A percentile compares a stretch with the other conserved stretches of the same genome.
Evolutionary conservation across 2,113 vertebrate species (phyloP).

Genomic region (Larimichthys crocea): DNA sequence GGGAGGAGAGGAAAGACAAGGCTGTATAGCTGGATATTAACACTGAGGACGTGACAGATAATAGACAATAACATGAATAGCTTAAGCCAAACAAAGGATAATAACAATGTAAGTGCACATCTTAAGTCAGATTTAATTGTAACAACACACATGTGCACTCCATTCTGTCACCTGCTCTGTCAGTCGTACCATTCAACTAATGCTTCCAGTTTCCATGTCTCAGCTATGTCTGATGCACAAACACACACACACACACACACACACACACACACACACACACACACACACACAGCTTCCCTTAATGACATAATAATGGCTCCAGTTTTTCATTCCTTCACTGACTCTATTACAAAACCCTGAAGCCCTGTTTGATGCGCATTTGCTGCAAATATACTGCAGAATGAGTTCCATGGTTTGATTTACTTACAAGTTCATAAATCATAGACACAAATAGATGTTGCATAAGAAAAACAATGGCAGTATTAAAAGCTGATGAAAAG

Average conservation of each 20-base stretch:
- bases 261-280: not conserved
- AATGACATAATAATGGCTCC: constrained; percentile 9
- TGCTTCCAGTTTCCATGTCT: not conserved
- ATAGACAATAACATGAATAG: not conserved
- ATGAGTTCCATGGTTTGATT: too few species aligned
- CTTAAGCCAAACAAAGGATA: not conserved
- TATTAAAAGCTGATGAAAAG: not conserved
- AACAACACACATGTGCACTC: not conserved
- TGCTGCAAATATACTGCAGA: not conserved
- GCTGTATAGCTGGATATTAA: not conserved
- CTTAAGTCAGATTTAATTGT: not conserved
- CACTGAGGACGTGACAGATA: too few species aligned
- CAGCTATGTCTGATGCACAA: not conserved
- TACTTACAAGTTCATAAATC: not conserved
- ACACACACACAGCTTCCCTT: constrained; percentile 1
- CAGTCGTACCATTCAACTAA: not conserved
- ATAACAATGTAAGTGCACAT: not conserved
- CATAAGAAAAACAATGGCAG: not conserved
- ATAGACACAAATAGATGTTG: not conserved
- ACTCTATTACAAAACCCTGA: not conserved
- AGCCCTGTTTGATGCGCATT: not conserved
- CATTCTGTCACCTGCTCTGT: too few species aligned
- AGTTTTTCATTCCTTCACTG: constrained; percentile 22
- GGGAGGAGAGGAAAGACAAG: constrained; percentile 14
- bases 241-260: not conserved